Base-by-base conservation (phyloP, 2,888 invertebrate species). In the Apodemia hepburni region DNA sequence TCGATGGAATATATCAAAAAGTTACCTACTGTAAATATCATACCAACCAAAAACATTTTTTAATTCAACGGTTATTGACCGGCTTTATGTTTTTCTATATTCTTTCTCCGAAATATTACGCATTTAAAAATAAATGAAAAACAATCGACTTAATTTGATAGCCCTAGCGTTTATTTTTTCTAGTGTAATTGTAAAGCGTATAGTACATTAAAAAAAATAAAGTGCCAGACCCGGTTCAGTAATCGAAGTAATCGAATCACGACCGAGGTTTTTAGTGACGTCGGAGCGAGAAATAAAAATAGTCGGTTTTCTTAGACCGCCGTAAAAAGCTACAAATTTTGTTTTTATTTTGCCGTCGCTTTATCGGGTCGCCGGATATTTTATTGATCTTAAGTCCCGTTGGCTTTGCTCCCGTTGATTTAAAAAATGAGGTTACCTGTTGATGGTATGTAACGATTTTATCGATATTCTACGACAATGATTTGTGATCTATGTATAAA, bases 191-290 rank as follows among this genome's bases (percentile, higher is more conserved):
- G 60, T 68, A 35, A 58, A 59, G 62, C 38, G 42, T 57, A 27
- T 51, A 60, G 65, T 68, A 57, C 65, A 70, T 73, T 70, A 75
- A 71, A 73, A 74, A 74, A 75, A 71, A 71, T 71, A 64, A 66
- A 67, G 62, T 66, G 64, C 61, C 65, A 70, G 64, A 64, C 65
- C 71, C 73, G 73, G 72, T 72, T 75, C 74, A 73, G 77, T 78
- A 76, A 80, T 81, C 72, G 73, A 72, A 67, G 73, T 80, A 81
- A 84, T 83, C 76, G 76, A 82, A 81, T 82, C 78, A 79, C 78
- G 78, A 75, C 69, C 70, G 67, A 66, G 65, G 65, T 75, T 79
- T 79, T 78, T 78, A 68, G 66, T 68, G 66, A 64, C 66, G 69
- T 68, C 61, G 67, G 68, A 67, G 68, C 70, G 76, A 74, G 73